Base-by-base conservation (phyloP, 2,888 invertebrate species). In the Metopia argyrocephala region DNA sequence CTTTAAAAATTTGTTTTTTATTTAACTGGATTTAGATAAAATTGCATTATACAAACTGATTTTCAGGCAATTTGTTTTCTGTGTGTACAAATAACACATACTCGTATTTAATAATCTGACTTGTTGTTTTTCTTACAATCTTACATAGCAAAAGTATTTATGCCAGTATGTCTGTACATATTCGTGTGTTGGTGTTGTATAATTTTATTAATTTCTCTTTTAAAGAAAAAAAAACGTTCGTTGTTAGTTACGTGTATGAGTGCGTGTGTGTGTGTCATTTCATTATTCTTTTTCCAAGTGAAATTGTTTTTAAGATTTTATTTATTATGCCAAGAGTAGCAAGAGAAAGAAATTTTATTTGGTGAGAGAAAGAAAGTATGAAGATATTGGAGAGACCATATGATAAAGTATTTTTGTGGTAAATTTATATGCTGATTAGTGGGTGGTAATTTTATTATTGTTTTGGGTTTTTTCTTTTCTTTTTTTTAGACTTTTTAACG, bases 391-490 rank as follows among this genome's bases (percentile, higher is more conserved):
- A 65, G 61, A 69, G 65, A 71, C 66, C 71, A 65, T 66, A 78
- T 65, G 79, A 73, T 79, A 76, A 79, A 76, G 74, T 74, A 79
- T 76, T 74, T 79, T 73, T 66, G 76, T 61, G 65, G 79, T 62
- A 69, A 79, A 79, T 79, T 74, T 74, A 74, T 78, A 78, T 68
- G 66, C 65, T 78, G 74, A 80, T 78, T 82, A 78, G 81, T 81
- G 81, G 83, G 81, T 81, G 81, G 83, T 83, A 83, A 81, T 81
- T 83, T 83, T 69, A 82, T 82, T 82, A 82, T 79, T 73, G 76
- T 38, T 38, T 38, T 38, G 12, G 38, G 76, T 68, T 75, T 66
- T 65, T 81, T 25, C 2, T 70, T 70, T 31, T 6, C 2, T 31
- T 31, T 31, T 3, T 31, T 31, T 31, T 38, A n/a, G n/a, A n/a